Percentiles rank a stretch among this genome's conserved stretches.
These are phyloP conservation scores for Apoda limacodes DNA, from an alignment of 2,888 invertebrate species.

Conservation along the genomic window DNA sequence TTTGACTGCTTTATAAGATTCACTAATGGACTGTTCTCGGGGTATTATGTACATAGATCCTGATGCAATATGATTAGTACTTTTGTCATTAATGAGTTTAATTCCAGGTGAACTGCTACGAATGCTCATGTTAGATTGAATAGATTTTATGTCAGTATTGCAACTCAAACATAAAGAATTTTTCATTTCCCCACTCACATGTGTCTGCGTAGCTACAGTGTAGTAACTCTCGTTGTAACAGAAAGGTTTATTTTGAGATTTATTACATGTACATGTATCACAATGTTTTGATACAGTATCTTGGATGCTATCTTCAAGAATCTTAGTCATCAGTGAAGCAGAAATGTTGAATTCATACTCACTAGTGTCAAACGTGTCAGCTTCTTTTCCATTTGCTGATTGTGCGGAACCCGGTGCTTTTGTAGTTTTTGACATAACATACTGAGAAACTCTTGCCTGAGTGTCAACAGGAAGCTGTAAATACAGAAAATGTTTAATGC, in stretches of 20 bases:
- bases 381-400: constrained; percentile 42
- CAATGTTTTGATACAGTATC: constrained; percentile 86
- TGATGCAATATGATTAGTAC: constrained; percentile 27
- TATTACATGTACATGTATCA: constrained; percentile 82
- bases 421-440: constrained; percentile 73
- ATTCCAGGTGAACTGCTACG: constrained; percentile 47
- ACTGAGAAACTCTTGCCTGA: constrained; percentile 88
- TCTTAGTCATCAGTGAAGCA: constrained; percentile 91
- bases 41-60: constrained; percentile 45
- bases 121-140: constrained; percentile 49
- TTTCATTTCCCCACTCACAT: constrained; percentile 54
- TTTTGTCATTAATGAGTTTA: constrained; percentile 45
- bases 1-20: constrained; percentile 19
- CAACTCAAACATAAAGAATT: constrained; percentile 71
- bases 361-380: constrained; percentile 67
- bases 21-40: constrained; percentile 18
- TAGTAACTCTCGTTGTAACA: constrained; percentile 67
- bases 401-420: constrained; percentile 53
- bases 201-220: constrained; percentile 74
- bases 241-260: constrained; percentile 63
- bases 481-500: constrained; percentile 9
- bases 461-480: constrained; percentile 90
- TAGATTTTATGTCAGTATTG: constrained; percentile 66
- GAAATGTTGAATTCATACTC: constrained; percentile 80
- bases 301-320: constrained; percentile 87